Base-by-base conservation (phyloP, 2,113 vertebrate genomes). In the Syngnathus typhle region DNA sequence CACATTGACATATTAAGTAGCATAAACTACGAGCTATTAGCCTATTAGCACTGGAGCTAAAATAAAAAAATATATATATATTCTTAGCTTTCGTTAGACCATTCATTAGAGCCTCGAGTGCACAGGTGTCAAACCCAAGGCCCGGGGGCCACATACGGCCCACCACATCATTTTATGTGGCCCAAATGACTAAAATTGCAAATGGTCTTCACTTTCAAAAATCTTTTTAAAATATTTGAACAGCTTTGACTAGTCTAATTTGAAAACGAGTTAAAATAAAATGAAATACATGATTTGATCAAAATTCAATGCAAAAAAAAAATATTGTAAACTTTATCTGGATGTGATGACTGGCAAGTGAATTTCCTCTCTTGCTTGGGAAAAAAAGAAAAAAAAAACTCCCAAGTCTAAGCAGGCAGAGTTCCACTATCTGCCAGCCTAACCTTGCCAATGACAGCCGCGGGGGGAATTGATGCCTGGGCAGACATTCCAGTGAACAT, bases 401-500 rank as follows among this genome's bases (percentile, higher is more conserved):
- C 73, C 78, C 76, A 65, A 65, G 71, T 67, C 78, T 69, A 73
- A 60, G 75, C 61, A 10, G 67, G 73, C 77, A 66, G 68, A 77
- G 76, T 80, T 80, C 74, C 74, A 74, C 81, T 75, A 77, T 81
- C 84, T 83, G 76, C 77, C 72, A 78, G 82, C 82, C 85, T 91
- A 89, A 90, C 89, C 89, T 91, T 92, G 83, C 82, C 86, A 84
- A 84, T 89, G 89, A 92, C 88, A 90, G 89, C 88, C 83, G 77
- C 86, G 64, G 82, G 84, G 89, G 88, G 91, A 91, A 89, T 88
- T 88, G 88, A 91, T 71, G 82, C 76, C 56, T 64, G 88, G 77
- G 87, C 88, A 89, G 89, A 91, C 89, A 90, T 88, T 85, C 75
- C 72, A 72, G 86, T 66, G 73, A 88, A 91, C 88, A 89, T 85